These are phyloP conservation scores for Athene noctua DNA, from an alignment of 2,113 vertebrate genomes.

Conservation along the genomic window DNA sequence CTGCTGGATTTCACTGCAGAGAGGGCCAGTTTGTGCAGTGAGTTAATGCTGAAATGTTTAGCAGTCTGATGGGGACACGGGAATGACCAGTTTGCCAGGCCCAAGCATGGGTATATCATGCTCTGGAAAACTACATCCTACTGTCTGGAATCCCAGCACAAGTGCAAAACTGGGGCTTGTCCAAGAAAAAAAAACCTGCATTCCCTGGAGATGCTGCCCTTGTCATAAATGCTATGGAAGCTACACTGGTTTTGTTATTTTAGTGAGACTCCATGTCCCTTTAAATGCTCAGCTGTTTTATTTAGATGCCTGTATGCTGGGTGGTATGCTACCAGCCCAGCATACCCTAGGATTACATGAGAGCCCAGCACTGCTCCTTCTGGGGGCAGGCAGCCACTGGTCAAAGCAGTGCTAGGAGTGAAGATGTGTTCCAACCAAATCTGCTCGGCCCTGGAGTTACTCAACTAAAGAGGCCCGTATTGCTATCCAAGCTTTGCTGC, in stretches of 20 bases:
- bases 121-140: not conserved
- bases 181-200: not conserved
- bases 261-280: rapidly evolving
- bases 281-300: not conserved
- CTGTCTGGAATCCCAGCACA: not conserved
- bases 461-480: rapidly evolving
- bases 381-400: not conserved
- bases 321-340: not conserved
- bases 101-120: rapidly evolving
- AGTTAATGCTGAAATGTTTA: not conserved
- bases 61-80: not conserved
- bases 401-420: not conserved
- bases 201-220: not conserved
- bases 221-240: not conserved
- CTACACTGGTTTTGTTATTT: not conserved
- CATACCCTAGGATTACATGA: not conserved
- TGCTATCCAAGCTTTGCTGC: not conserved
- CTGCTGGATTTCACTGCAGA: not conserved
- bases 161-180: not conserved
- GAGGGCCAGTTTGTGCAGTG: not conserved
- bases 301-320: not conserved
- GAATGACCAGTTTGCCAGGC: not conserved
- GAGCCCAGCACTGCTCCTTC: not conserved
- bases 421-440: not conserved
- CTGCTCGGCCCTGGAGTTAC: not conserved